These are phyloP conservation scores for Limnephilus lunatus DNA, from an alignment of 2,888 invertebrate genomes.

Conservation along the genomic window DNA sequence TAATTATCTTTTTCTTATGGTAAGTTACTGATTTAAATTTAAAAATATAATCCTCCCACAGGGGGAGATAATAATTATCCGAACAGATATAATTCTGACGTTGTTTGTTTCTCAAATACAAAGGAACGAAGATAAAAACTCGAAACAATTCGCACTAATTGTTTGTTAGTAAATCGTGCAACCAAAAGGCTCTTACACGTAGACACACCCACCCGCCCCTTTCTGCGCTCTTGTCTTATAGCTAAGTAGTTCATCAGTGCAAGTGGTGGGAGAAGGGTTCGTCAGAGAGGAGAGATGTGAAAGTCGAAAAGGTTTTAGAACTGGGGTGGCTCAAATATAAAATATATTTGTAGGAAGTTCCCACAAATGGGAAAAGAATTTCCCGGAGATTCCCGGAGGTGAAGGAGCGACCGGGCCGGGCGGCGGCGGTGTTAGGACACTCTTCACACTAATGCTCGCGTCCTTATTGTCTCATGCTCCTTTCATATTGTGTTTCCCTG, in stretches of 20 bases:
- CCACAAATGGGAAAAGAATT: conserved; percentile 14
- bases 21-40: neutral
- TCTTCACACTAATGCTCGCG: conserved; percentile 51
- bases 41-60: neutral
- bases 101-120: neutral
- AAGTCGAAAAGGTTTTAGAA: neutral
- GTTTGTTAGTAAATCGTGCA: conserved; percentile 13
- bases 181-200: conserved; percentile 16
- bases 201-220: neutral
- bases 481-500: conserved; percentile 59
- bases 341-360: neutral
- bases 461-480: conserved; percentile 47
- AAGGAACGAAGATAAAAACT: neutral
- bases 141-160: neutral
- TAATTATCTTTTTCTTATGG: neutral
- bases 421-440: conserved; percentile 49
- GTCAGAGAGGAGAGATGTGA: conserved; percentile 1
- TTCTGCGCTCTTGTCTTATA: neutral
- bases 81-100: neutral
- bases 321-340: neutral
- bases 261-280: neutral
- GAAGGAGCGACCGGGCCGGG: conserved; percentile 42
- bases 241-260: neutral
- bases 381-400: conserved; percentile 10
- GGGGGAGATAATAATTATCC: neutral